Conservation (phyloP, 2,797 vertebrate species). For the Benthosema pterotum region DNA sequence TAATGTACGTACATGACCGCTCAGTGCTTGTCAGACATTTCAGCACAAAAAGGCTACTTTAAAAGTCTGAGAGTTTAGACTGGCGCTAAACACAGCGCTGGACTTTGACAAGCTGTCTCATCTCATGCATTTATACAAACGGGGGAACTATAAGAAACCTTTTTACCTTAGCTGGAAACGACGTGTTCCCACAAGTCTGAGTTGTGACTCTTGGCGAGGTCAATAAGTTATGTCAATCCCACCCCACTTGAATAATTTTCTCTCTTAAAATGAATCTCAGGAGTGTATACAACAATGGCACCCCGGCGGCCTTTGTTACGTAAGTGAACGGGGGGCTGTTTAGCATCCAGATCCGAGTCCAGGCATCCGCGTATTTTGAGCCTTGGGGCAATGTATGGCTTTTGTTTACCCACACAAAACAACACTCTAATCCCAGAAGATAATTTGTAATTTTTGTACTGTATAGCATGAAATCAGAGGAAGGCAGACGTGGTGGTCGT, state of each 20-base stretch:
- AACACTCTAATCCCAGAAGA: slow-evolving; percentile 28
- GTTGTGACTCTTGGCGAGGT: slow-evolving; percentile 34
- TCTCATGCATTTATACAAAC: slow-evolving; percentile 22
- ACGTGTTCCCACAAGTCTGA: slow-evolving; percentile 31
- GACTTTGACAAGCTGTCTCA: slow-evolving; percentile 6
- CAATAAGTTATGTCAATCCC: slow-evolving; percentile 40
- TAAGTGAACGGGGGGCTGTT: slow-evolving; percentile 60
- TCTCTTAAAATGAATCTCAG: slow-evolving; percentile 40
- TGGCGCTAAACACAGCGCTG: slow-evolving; percentile 14
- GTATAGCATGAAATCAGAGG: too few relatives aligned
- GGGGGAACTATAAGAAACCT: slow-evolving; percentile 12
- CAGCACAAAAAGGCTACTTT: background rate
- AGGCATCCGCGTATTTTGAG: slow-evolving; percentile 43
- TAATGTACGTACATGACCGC: background rate
- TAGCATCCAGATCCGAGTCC: slow-evolving; percentile 29
- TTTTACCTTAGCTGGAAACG: slow-evolving; percentile 33
- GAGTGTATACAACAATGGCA: slow-evolving; percentile 28
- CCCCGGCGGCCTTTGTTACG: slow-evolving; percentile 36
- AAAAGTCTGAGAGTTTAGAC: slow-evolving; percentile 5
- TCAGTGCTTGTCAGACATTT: background rate
- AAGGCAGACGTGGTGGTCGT: too few relatives aligned
- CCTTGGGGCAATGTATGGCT: slow-evolving; percentile 34
- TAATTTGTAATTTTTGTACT: background rate
- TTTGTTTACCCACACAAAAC: slow-evolving; percentile 32
- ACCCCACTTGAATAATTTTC: slow-evolving; percentile 31